Evolutionary conservation across 2,113 vertebrate species (phyloP).

Genomic region (Ia io): DNA sequence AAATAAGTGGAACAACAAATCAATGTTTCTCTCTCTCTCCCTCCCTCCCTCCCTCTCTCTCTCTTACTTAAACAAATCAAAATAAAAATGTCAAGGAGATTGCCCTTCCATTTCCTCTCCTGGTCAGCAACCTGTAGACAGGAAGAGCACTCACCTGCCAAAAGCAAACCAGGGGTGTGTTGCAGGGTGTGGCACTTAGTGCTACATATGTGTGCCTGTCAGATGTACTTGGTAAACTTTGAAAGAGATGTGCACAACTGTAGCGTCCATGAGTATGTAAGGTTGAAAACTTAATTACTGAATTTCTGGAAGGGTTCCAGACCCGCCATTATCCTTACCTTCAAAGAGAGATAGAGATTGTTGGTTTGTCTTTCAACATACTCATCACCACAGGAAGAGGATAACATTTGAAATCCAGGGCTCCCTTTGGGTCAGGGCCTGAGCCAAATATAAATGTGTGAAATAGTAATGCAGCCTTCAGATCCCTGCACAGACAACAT

Average conservation of each 20-base stretch:
- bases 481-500: not conserved
- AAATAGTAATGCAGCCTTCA: not conserved
- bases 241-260: not conserved
- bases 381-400: not conserved
- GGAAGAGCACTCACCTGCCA: not conserved
- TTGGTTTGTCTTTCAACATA: not conserved
- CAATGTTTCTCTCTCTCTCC: not conserved
- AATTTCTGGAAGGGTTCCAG: not conserved
- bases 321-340: not conserved
- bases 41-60: too few species aligned
- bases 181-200: not conserved
- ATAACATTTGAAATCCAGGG: not conserved
- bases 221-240: not conserved
- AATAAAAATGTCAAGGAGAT: not conserved
- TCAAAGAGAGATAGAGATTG: not conserved
- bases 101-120: not conserved
- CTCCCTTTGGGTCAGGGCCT: not conserved
- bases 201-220: not conserved
- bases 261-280: not conserved
- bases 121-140: not conserved
- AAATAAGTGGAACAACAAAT: not conserved
- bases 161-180: not conserved
- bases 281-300: not conserved
- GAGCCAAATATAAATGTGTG: not conserved
- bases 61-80: not conserved